These are phyloP conservation scores for Seira musarum DNA, from an alignment of 2,888 invertebrate genomes.

Conservation along the genomic window DNA sequence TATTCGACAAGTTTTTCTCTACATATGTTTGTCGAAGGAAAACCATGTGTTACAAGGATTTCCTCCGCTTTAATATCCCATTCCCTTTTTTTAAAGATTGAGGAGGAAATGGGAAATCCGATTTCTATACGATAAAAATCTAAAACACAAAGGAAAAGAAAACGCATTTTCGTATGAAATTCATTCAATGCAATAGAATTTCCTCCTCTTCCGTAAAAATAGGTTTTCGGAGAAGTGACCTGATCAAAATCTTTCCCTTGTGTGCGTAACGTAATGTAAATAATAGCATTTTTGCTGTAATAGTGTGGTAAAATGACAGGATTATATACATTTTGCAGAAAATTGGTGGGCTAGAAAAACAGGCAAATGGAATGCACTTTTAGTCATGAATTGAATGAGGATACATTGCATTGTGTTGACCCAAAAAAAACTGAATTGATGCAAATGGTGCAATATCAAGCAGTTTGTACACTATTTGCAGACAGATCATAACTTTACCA, in stretches of 20 bases:
- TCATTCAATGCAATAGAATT: too few species aligned
- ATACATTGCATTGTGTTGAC: not conserved
- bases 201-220: too few species aligned
- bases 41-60: not conserved
- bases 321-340: not conserved
- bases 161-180: slow-evolving; percentile 2
- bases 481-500: too few species aligned
- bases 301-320: not conserved
- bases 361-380: not conserved
- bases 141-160: not conserved
- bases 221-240: slow-evolving; percentile 2
- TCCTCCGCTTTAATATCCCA: not conserved
- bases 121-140: slow-evolving; percentile 2
- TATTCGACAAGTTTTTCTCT: not conserved
- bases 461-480: too few species aligned
- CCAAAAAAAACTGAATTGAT: too few species aligned
- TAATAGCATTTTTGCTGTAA: not conserved
- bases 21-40: not conserved
- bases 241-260: not conserved
- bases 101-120: slow-evolving; percentile 6
- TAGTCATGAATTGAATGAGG: not conserved
- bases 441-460: too few species aligned
- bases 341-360: not conserved
- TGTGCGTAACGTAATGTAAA: not conserved
- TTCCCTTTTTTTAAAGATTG: not conserved